phyloP scores from a whole-genome alignment of 2,113 vertebrate genomes.

The Anas platyrhynchos region DNA sequence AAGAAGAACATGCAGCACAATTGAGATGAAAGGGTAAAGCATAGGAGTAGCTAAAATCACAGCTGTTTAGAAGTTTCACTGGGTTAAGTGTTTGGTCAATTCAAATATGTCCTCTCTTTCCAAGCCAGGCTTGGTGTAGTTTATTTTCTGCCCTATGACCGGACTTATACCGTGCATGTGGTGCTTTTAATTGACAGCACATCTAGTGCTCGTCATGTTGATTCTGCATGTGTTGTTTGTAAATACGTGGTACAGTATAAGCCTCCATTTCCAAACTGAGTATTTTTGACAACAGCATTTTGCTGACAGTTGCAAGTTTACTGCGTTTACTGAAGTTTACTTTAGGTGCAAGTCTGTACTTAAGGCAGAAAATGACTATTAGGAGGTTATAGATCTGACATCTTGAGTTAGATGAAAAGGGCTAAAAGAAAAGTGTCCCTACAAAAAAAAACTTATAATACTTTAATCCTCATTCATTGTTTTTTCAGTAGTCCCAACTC shows the following conservation, averaged over 20 bases:
- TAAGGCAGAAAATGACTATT: not conserved
- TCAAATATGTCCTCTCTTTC: not conserved
- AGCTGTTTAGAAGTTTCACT: constrained; percentile 15
- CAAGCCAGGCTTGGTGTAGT: not conserved
- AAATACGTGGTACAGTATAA: not conserved
- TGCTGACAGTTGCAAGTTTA: not conserved
- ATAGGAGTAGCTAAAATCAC: not conserved
- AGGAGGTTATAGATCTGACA: not conserved
- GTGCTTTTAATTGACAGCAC: not conserved
- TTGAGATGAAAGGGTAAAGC: not conserved
- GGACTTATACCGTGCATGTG: not conserved
- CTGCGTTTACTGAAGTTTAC: no score
- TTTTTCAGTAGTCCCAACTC: not conserved
- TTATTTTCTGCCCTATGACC: not conserved
- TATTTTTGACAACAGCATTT: not conserved
- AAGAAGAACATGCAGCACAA: not conserved
- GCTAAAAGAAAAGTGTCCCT: not conserved
- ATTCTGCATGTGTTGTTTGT: not conserved
- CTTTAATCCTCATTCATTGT: not conserved
- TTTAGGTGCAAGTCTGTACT: no score
- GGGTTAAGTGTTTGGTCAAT: not conserved
- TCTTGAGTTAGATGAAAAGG: not conserved
- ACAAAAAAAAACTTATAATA: not conserved
- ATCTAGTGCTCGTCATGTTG: not conserved
- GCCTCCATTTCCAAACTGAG: not conserved